These are phyloP conservation scores for Coturnix japonica DNA, from an alignment of 2,113 vertebrate genomes.

Conservation along the genomic window DNA sequence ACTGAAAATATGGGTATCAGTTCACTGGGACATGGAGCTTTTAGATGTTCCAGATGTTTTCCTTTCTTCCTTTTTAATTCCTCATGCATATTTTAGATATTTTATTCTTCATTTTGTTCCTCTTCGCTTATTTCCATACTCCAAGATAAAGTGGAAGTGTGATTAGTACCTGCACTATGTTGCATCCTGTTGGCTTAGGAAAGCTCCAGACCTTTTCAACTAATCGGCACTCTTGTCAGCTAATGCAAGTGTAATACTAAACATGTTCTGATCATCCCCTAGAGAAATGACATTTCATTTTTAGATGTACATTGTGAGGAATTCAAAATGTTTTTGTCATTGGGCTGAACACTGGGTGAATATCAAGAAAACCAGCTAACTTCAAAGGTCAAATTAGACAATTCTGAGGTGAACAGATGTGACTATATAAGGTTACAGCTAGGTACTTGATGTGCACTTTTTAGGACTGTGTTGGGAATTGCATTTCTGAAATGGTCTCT, in stretches of 20 bases:
- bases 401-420: constrained; percentile 61
- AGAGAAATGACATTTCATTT: constrained; percentile 66
- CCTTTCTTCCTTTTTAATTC: neutral
- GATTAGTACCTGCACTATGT: constrained; percentile 3
- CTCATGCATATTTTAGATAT: neutral
- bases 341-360: constrained; percentile 29
- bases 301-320: neutral
- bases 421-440: constrained; percentile 39
- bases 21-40: neutral
- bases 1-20: neutral
- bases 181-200: constrained; percentile 22
- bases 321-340: constrained; percentile 48
- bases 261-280: constrained; percentile 35
- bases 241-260: constrained; percentile 35
- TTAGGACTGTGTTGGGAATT: constrained; percentile 23
- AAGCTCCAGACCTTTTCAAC: constrained; percentile 52
- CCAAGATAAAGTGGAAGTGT: neutral
- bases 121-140: neutral
- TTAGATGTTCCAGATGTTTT: neutral
- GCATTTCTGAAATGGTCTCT: constrained; percentile 40
- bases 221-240: constrained; percentile 51
- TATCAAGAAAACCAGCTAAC: constrained; percentile 30
- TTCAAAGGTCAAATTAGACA: constrained; percentile 60
- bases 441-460: constrained; percentile 28
- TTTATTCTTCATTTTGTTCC: neutral